These are phyloP conservation scores for Premnoplex brunnescens DNA, from an alignment of 2,797 vertebrate genomes.

Conservation along the genomic window DNA sequence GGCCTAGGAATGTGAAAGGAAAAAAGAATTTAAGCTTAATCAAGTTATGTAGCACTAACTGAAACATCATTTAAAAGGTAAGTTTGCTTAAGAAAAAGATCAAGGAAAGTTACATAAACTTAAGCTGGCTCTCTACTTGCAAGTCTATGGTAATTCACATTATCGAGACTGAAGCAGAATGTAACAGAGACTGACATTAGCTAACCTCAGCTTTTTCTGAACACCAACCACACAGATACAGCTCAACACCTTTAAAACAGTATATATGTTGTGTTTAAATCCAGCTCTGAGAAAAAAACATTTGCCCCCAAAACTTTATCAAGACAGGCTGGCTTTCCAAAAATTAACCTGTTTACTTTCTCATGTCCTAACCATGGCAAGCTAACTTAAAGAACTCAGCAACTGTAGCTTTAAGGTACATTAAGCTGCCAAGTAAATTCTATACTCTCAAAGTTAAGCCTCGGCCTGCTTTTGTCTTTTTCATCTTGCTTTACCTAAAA, in stretches of 20 bases:
- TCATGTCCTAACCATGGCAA: not conserved
- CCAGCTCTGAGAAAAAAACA: not conserved
- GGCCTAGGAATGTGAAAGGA: not conserved
- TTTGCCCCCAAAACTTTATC: not conserved
- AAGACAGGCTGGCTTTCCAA: not conserved
- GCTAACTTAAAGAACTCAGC: not conserved
- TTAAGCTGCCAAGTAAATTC: not conserved
- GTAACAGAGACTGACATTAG: not conserved
- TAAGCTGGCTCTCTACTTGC: not conserved
- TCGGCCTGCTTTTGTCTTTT: not conserved
- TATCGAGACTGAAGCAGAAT: not conserved
- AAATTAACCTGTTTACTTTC: not conserved
- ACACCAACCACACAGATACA: not conserved
- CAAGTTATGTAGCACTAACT: not conserved
- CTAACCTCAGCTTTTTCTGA: not conserved
- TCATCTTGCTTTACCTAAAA: not conserved
- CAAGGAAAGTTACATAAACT: not conserved
- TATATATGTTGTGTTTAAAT: not conserved
- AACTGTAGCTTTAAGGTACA: not conserved
- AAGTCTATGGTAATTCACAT: not conserved
- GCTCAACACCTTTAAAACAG: not conserved
- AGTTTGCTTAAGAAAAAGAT: not conserved
- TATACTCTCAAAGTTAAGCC: not conserved
- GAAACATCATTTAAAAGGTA: not conserved
- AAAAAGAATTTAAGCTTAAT: not conserved